Evolutionary conservation across 2,113 vertebrate genomes (phyloP).

Genomic region (Colinus virginianus): DNA sequence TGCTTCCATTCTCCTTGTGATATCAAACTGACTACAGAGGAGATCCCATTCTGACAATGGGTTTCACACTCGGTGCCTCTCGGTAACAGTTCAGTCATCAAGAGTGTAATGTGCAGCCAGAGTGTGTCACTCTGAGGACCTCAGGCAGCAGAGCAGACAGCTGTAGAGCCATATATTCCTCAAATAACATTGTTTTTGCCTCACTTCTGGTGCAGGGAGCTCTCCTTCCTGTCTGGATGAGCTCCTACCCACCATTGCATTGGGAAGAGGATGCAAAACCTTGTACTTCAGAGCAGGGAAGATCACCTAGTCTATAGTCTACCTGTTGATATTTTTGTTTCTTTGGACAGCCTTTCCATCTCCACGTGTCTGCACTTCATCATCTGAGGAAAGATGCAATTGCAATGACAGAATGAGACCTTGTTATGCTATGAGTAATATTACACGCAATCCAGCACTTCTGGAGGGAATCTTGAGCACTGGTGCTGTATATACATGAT

Average conservation of each 20-base stretch:
- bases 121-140: background rate
- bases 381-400: slow-evolving; percentile 51
- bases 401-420: slow-evolving; percentile 67
- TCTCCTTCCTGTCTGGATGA: background rate
- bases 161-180: background rate
- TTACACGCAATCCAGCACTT: slow-evolving; percentile 58
- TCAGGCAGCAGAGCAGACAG: background rate
- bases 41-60: background rate
- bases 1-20: background rate
- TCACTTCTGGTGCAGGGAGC: background rate
- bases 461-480: slow-evolving; percentile 67
- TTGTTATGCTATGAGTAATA: slow-evolving; percentile 72
- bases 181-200: background rate
- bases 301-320: background rate
- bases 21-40: background rate
- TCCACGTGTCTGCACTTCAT: slow-evolving; percentile 8
- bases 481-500: slow-evolving; percentile 62
- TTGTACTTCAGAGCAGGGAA: background rate
- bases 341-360: background rate
- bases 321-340: slow-evolving; percentile 44
- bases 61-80: background rate
- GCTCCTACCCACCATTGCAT: background rate
- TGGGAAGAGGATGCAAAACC: background rate
- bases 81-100: background rate
- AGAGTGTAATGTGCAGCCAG: background rate